Base-by-base conservation (phyloP, 2,888 invertebrate species). In the Hypolimnas misippus region DNA sequence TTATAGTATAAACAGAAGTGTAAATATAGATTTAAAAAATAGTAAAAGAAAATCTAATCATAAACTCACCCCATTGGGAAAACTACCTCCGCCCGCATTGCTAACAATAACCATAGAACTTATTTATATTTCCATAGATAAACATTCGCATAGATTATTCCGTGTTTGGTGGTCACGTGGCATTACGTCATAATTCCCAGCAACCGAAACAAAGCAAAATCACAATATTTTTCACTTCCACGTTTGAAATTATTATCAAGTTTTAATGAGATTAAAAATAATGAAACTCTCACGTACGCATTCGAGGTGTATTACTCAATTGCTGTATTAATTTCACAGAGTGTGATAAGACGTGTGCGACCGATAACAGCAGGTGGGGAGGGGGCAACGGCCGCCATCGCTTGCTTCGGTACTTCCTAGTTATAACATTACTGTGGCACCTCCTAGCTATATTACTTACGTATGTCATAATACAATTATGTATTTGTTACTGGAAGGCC, bases 261-360 rank as follows among this genome's bases (percentile, higher is more conserved):
- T 55, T 56, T 58, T 53, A 57, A 40, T 17, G 10, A 56, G 62
- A 65, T 64, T 62, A 62, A 35, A 44, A 49, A 57, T 51, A 40
- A 31, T 10, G 3, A 46, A 64, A 62, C 40, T 17, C 49, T 60
- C 66, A 66, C 64, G 66, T 66, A 66, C 61, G 51, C 61, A 57
- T 29, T 40, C 46, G 16, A 40, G 61, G 44, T 53, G 42, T 38
- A 49, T 70, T 68, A 65, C 67, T 56, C 68, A 71, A 70, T 65
- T 65, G 58, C 51, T 25, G 63, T 67, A 64, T 59, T 67, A 61
- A 65, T 72, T 74, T 64, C 68, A 69, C 68, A 68, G 67, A 57
- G 62, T 53, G 67, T 73, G 77, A 79, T 77, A 77, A 71, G 67
- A 59, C 71, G 73, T 73, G 73, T 73, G 72, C 71, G 68, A 69